These are phyloP conservation scores for Patella pellucida DNA, from an alignment of 2,888 invertebrate species.

Conservation along the genomic window DNA sequence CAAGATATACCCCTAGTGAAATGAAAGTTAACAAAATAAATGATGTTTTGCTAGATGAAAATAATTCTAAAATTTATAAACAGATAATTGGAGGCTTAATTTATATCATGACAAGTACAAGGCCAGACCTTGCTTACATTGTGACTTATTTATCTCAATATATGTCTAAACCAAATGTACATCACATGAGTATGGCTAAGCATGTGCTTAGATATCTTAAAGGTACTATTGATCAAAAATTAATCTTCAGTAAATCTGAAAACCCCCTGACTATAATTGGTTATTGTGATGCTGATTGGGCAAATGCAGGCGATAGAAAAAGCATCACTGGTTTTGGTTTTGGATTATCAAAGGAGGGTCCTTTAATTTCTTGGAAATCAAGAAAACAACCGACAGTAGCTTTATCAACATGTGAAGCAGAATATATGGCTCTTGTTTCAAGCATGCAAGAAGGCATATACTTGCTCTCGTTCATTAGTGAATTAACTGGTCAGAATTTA, in stretches of 20 bases:
- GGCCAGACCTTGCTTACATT: conserved; percentile 19
- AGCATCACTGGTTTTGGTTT: conserved; percentile 23
- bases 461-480: not conserved
- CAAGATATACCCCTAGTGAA: conserved; percentile 17
- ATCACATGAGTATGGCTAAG: conserved; percentile 15
- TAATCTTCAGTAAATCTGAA: conserved; percentile 13
- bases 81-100: conserved; percentile 21
- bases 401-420: conserved; percentile 34
- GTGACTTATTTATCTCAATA: conserved; percentile 24
- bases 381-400: conserved; percentile 26
- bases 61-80: conserved; percentile 15
- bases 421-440: conserved; percentile 27
- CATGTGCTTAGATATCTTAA: conserved; percentile 27
- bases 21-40: not conserved
- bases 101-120: conserved; percentile 24
- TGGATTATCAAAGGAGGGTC: not conserved
- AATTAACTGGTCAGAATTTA: not conserved
- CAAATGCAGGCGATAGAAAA: not conserved
- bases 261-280: not conserved
- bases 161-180: conserved; percentile 15
- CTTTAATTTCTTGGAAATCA: not conserved
- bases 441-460: not conserved
- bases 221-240: conserved; percentile 12
- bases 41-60: not conserved
- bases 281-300: conserved; percentile 2